A percentile compares a stretch with the other conserved stretches of the same genome.
These are phyloP conservation scores for Aurelia coerulea DNA, from an alignment of 30 jellyfish, hydroid and myxozoan species.

Conservation along the genomic window DNA sequence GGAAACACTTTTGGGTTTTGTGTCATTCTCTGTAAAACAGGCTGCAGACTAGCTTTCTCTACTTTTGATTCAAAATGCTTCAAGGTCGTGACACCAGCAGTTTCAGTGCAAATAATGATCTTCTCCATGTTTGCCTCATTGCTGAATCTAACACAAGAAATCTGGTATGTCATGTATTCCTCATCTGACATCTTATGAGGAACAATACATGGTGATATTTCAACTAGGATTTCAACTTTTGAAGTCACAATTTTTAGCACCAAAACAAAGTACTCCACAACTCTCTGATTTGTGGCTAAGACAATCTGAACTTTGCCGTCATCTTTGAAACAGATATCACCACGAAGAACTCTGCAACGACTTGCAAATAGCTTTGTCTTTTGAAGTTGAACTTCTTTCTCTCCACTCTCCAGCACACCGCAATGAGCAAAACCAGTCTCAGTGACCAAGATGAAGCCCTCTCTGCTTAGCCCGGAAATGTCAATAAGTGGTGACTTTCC, in stretches of 20 bases:
- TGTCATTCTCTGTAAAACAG: slow-evolving; percentile 66
- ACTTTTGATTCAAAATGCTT: slow-evolving; percentile 66
- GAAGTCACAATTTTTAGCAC: slow-evolving; percentile 24
- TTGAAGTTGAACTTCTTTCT: background rate
- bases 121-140: slow-evolving; percentile 46
- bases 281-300: slow-evolving; percentile 53
- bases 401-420: slow-evolving; percentile 38
- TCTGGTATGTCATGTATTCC: slow-evolving; percentile 40
- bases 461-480: slow-evolving; percentile 62
- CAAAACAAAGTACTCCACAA: slow-evolving; percentile 73
- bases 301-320: slow-evolving; percentile 74
- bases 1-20: slow-evolving; percentile 37
- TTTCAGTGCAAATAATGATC: slow-evolving; percentile 63
- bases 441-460: slow-evolving; percentile 59
- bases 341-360: slow-evolving; percentile 43
- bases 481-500: slow-evolving; percentile 44
- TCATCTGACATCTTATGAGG: slow-evolving; percentile 67
- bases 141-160: slow-evolving; percentile 53
- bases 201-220: slow-evolving; percentile 76
- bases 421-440: slow-evolving; percentile 62
- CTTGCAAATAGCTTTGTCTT: slow-evolving; percentile 34
- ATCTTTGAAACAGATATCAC: slow-evolving; percentile 63
- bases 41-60: slow-evolving; percentile 68
- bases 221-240: slow-evolving; percentile 57
- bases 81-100: slow-evolving; percentile 38